Base-by-base conservation (phyloP, 2,888 invertebrate species). In the Stenoptilia bipunctidactyla region DNA sequence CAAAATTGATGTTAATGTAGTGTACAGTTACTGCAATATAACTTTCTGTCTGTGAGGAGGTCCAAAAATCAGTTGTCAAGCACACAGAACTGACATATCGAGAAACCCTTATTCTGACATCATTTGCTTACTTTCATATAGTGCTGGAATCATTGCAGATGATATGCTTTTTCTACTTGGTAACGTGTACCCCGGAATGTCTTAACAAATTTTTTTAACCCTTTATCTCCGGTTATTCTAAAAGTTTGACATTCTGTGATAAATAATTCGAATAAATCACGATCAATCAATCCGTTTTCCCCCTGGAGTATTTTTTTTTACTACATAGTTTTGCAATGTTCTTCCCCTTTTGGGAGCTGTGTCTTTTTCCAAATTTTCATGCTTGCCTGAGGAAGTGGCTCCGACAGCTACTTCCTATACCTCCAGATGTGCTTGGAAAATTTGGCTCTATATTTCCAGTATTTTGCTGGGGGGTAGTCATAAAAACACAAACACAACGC, bases 1-100 rank as follows among this genome's bases (percentile, higher is more conserved):
- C 20, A 20, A 20, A 20, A 8, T 20, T 20, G 3, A 5, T 20
- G 8, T 20, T 40, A 34, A 48, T 44, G 13, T 44, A 46, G 39
- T 48, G 46, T 1, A 12, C 43, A 34, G 46, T 48, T 2, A 48
- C 41, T 9, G 40, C 45, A 38, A 48, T 45, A 20, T 46, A 46
- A 33, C 40, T 43, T 13, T 48, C 48, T 2, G 43, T 46, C 15
- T 45, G 42, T 3, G 40, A 42, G 6, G 46, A 45, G 5, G 46
- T 45, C 47, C 47, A 47, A 36, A 39, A 39, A 38, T 47, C 43
- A 6, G 45, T 43, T 10, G 48, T 48, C 8, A 48, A 9, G 27
- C 48, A 48, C 1, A 45, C 43, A 15, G 40, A 39, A n/a, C 15
- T 36, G 9, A 36, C 42, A 20, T 44, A 40, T 40, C 15, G 15